Evolutionary conservation across 2,797 vertebrate genomes (phyloP), one percentile per base, ranked within the genome.

Genomic region (Tenualosa ilisha): DNA sequence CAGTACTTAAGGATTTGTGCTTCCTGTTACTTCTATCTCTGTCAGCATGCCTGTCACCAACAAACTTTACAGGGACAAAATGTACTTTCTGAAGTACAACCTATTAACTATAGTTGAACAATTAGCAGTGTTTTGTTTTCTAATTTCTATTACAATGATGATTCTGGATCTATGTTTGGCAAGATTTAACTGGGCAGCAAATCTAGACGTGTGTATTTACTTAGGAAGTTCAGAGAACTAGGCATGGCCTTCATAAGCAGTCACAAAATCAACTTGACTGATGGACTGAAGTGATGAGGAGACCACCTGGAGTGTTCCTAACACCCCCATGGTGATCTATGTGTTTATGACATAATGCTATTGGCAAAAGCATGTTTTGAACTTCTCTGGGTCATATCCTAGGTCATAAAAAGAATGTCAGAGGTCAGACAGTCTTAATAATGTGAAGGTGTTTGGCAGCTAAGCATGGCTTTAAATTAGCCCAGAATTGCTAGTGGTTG

Each of bases 321-420:
- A 22, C 72, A 20, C 5, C 7, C 37, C 72, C 72, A 75, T 75
- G 40, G 72, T 79, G 72, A 79, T 79, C 15, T 79, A 79, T 79
- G 72, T 79, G 15, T 79, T 79, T 79, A 22, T 43, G 72, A 46
- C 17, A 37, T 46, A 46, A 43, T 3, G 3, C 0, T 20, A 50
- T 63, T 37, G 7, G n/a, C 24, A 49, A 68, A 84, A 68, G 20
- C 6, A 83, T 83, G 12, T 43, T n/a, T 46, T 63, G 54, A 83
- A 83, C 72, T 46, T 79, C 31, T 12, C 31, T 3, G 31, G 68
- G 68, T 75, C 68, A 75, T 40, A 75, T 46, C 37, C 37, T 79
- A 46, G 72, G 72, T 79, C 72, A 79, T 20, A 22, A 46, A 61
- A 79, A 79, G 17, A 79, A 79, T 79, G 72, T 43, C 72, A 79